Evolutionary conservation across 2,113 vertebrate genomes (phyloP), one percentile per base, ranked within the genome.

Genomic region (Petaurus breviceps): DNA sequence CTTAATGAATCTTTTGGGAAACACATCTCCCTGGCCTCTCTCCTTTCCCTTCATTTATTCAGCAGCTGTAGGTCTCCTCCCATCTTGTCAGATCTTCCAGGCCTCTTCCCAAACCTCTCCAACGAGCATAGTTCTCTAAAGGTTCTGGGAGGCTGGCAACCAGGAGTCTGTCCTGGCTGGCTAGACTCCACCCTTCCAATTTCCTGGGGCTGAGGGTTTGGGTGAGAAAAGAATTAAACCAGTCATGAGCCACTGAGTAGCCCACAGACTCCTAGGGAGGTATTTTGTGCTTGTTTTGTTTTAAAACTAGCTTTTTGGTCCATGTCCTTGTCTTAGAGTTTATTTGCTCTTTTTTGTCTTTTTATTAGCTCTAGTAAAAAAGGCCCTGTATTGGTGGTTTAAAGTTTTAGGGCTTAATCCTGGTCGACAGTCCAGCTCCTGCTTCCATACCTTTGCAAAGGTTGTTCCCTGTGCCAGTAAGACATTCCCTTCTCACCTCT

Each of bases 321-420:
- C 57, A 61, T 61, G 23, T 9, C 28, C 57, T 61, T 26, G 28
- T 26, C 57, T 61, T 31, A 31, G 57, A 61, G 57, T 31, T 61
- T 61, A 31, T 61, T 11, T 3, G 57, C 31, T 57, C 28, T 61
- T 61, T 61, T 12, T 31, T 12, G 57, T 3, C 28, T 31, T 31
- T 61, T 68, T 37, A 37, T 68, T 68, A 68, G 28, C 3, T 37
- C 3, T 68, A 61, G 57, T 61, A 11, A 61, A 61, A 14, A 54
- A 77, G 53, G 14, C 0, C 0, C 10, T 68, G n/a, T n/a, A 1
- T 12, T 0, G 0, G 26, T 3, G 25, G 24, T 19, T 0, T 1
- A 24, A 50, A 52, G 50, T 28, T 26, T 23, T 90, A 50, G 3
- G 19, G 16, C 47, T 51, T 23, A 28, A 50, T 31, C 28, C 14